Percentiles rank a stretch among this genome's conserved stretches.
Conservation (phyloP, 2,113 vertebrate genomes). For the Ictalurus punctatus region DNA sequence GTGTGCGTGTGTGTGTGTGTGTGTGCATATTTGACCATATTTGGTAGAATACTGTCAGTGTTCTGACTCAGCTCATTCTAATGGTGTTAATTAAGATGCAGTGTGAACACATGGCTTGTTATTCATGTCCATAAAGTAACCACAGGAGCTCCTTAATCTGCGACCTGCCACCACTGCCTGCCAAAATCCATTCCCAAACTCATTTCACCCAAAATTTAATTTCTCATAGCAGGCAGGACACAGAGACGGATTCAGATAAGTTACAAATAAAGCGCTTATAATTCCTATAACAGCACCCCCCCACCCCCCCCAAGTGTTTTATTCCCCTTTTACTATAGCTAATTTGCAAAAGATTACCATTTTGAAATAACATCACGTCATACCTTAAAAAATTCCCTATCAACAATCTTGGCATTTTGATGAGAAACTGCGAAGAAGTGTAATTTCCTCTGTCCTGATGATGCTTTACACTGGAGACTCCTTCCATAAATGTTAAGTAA, state of each 20-base stretch:
- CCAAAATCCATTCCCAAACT: slow-evolving; percentile 17
- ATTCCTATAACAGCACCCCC: background rate
- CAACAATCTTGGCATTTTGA: too few species aligned
- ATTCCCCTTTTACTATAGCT: background rate
- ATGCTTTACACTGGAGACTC: background rate
- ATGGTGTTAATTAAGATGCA: slow-evolving; percentile 35
- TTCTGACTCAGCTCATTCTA: background rate
- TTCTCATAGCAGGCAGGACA: background rate
- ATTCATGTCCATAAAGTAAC: slow-evolving; percentile 24
- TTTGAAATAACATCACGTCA: background rate
- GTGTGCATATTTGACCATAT: background rate
- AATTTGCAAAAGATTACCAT: background rate
- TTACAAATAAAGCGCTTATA: background rate
- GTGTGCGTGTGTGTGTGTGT: background rate
- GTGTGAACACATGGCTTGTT: slow-evolving; percentile 29
- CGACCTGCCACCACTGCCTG: background rate
- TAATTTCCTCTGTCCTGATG: background rate
- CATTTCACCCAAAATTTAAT: slow-evolving; percentile 5
- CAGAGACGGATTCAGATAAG: background rate
- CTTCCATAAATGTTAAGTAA: too few species aligned
- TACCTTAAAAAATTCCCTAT: background rate
- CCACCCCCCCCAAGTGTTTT: background rate
- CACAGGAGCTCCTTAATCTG: slow-evolving; percentile 21
- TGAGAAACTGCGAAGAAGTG: background rate
- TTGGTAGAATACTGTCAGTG: background rate